phyloP scores from a whole-genome alignment of 2,113 vertebrate genomes.

The Toxotes chatareus region DNA sequence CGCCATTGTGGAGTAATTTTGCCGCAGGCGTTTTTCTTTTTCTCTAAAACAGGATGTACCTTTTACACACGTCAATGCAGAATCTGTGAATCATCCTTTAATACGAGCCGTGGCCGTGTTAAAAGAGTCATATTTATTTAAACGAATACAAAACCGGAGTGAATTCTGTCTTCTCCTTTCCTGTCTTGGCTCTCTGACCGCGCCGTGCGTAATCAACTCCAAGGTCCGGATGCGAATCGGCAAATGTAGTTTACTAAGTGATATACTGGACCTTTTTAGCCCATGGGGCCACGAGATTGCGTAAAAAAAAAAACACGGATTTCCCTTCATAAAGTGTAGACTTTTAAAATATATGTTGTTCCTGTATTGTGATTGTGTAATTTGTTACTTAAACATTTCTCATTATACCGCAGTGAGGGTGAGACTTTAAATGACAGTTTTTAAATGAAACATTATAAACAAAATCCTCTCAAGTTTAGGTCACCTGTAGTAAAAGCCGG shows the following conservation, averaged over 20 bases:
- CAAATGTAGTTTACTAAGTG: conserved; percentile 44
- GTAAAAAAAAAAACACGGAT: neutral
- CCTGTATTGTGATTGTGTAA: neutral
- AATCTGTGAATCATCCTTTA: conserved; percentile 71
- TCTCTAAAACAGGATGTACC: conserved; percentile 79
- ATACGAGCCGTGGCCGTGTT: conserved; percentile 48
- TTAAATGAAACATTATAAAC: neutral
- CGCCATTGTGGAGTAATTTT: conserved; percentile 89
- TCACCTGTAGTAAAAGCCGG: conserved; percentile 29
- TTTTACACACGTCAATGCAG: conserved; percentile 74
- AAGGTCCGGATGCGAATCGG: conserved; percentile 45
- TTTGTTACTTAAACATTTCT: neutral
- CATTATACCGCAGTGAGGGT: neutral
- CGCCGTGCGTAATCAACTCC: conserved; percentile 68
- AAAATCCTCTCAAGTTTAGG: neutral
- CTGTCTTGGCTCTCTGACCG: conserved; percentile 32
- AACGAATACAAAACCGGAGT: conserved; percentile 20
- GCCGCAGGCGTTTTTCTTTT: conserved; percentile 81
- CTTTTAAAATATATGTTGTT: neutral
- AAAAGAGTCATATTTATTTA: conserved; percentile 28
- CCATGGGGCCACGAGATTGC: neutral
- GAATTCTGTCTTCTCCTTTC: conserved; percentile 27
- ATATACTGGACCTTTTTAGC: neutral
- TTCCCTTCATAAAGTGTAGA: conserved; percentile 23
- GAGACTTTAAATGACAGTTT: neutral